Evolutionary conservation across 1,140 invertebrate species (phyloP).

Genomic region (Drosophila ohnishii): DNA sequence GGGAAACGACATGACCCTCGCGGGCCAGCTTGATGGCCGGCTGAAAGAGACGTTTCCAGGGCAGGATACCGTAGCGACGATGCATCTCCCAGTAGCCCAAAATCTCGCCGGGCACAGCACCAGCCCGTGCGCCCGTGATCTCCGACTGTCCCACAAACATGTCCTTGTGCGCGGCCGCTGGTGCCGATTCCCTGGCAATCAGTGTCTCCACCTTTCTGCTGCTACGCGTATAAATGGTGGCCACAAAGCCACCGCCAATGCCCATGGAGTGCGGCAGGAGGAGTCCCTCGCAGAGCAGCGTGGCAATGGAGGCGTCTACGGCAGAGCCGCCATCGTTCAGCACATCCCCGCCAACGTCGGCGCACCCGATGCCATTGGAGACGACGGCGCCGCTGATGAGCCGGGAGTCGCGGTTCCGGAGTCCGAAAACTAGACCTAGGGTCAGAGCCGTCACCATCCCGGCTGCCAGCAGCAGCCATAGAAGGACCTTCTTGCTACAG

Average conservation of each 20-base stretch:
- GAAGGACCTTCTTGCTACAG: conserved; percentile 61
- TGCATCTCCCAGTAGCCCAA: conserved; percentile 93
- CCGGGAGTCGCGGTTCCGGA: conserved; percentile 42
- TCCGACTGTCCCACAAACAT: conserved; percentile 87
- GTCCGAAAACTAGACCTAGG: conserved; percentile 70
- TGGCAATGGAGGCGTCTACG: conserved; percentile 94
- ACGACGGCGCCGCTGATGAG: conserved; percentile 68
- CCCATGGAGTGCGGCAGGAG: conserved; percentile 94
- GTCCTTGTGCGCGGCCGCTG: conserved; percentile 86
- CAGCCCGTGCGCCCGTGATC: conserved; percentile 85
- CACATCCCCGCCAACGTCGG: conserved; percentile 83
- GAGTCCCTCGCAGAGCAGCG: conserved; percentile 93
- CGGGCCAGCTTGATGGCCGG: conserved; percentile 91
- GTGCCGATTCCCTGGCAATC: conserved; percentile 93
- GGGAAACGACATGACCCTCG: conserved; percentile 88
- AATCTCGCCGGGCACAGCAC: conserved; percentile 96
- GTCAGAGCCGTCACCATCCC: conserved; percentile 64
- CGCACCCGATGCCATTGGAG: conserved; percentile 76
- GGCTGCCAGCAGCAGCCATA: conserved; percentile 64
- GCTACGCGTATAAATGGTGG: conserved; percentile 89
- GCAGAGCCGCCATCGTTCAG: conserved; percentile 91
- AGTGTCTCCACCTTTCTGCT: conserved; percentile 86
- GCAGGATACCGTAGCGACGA: conserved; percentile 89
- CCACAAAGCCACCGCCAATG: conserved; percentile 94
- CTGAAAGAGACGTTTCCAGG: conserved; percentile 91